Evolutionary conservation across 2,888 invertebrate species (phyloP).

Genomic region (Margaritifera margaritifera): DNA sequence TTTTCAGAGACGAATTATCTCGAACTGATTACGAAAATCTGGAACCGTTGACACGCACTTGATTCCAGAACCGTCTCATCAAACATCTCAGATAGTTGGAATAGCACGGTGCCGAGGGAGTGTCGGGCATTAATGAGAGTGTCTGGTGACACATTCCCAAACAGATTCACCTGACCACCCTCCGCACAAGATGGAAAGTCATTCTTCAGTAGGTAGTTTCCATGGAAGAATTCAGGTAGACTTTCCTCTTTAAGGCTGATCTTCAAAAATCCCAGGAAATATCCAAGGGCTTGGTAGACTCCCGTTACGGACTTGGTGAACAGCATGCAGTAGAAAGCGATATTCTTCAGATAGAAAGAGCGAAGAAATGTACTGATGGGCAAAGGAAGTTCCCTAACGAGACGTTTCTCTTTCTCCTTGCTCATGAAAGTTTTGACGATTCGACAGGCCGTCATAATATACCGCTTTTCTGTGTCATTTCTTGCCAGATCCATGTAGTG

Average conservation of each 20-base stretch:
- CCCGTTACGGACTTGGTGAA: constrained; percentile 7
- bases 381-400: constrained; percentile 1
- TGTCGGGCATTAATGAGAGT: too few species aligned
- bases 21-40: too few species aligned
- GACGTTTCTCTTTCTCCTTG: too few species aligned
- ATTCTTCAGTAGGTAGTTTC: too few species aligned
- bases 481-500: constrained; percentile 37
- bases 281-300: constrained; percentile 22
- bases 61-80: too few species aligned
- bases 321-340: constrained; percentile 29
- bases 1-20: too few species aligned
- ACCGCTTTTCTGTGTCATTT: constrained; percentile 19
- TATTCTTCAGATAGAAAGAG: constrained; percentile 40
- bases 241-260: constrained; percentile 11
- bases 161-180: too few species aligned
- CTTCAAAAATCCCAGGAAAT: constrained; percentile 24
- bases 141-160: too few species aligned
- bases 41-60: too few species aligned
- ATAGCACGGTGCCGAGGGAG: too few species aligned
- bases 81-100: too few species aligned
- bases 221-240: constrained; percentile 27
- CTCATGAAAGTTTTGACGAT: constrained; percentile 32
- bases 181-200: too few species aligned
- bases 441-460: constrained; percentile 41
- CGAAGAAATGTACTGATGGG: constrained; percentile 21